These are phyloP conservation scores for Alviniconcha marisindica DNA, from an alignment of 1,140 invertebrate species.

Conservation along the genomic window DNA sequence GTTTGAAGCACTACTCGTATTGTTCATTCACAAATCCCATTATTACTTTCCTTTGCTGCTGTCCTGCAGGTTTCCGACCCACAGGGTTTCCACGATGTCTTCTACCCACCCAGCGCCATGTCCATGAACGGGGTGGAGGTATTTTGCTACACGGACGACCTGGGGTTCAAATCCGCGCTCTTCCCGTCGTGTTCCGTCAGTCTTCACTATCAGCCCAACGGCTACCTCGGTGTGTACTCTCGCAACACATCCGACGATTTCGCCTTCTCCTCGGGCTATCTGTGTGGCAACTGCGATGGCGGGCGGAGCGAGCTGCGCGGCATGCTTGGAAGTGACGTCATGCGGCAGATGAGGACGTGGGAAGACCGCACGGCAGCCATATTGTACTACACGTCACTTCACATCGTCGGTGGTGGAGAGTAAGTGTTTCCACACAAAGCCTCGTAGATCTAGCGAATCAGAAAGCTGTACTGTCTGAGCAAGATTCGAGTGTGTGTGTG, in stretches of 20 bases:
- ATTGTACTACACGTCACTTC: not conserved
- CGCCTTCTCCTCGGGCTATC: not conserved
- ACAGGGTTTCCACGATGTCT: not conserved
- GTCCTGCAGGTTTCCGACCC: not conserved
- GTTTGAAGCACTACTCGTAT: too few species aligned
- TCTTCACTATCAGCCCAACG: not conserved
- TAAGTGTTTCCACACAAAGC: not conserved
- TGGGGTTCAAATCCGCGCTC: conserved; percentile 1
- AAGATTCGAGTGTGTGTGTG: too few species aligned
- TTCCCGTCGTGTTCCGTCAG: not conserved
- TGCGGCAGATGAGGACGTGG: not conserved
- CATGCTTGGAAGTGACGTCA: conserved; percentile 8
- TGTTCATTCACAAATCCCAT: too few species aligned
- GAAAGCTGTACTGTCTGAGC: too few species aligned
- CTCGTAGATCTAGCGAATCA: too few species aligned
- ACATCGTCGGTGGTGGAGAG: not conserved
- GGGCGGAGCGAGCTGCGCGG: not conserved
- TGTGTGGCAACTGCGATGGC: not conserved
- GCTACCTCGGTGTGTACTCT: not conserved
- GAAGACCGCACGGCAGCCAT: conserved; percentile 6
- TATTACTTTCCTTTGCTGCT: too few species aligned
- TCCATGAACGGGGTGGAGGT: conserved; percentile 15
- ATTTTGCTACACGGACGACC: not conserved
- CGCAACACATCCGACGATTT: not conserved
- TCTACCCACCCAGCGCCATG: not conserved